Conservation (phyloP, 1,140 invertebrate species). For the Lordiphosa stackelbergi region DNA sequence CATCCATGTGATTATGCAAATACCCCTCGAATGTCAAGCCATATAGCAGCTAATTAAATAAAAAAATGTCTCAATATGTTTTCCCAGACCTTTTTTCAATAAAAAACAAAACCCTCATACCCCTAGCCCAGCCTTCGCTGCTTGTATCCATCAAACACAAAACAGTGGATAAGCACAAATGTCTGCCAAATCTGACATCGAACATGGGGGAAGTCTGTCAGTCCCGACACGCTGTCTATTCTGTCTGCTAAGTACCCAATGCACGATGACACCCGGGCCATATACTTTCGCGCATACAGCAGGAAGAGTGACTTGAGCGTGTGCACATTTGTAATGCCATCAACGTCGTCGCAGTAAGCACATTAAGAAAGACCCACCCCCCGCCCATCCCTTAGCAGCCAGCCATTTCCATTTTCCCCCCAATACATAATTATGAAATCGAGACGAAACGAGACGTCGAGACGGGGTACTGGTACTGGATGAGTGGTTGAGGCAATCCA, state of each 20-base stretch:
- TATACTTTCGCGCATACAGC: background rate
- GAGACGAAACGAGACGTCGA: conserved; percentile 11
- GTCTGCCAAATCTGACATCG: conserved; percentile 39
- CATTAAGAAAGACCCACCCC: conserved; percentile 42
- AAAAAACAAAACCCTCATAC: too few relatives aligned
- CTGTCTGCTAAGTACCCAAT: conserved; percentile 36
- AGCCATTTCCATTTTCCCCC: background rate
- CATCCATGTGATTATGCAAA: too few relatives aligned
- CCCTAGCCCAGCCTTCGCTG: background rate
- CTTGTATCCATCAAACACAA: background rate
- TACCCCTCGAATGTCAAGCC: background rate
- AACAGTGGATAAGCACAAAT: conserved; percentile 18
- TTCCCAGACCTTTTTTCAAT: conserved; percentile 3
- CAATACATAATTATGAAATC: conserved; percentile 52
- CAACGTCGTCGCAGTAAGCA: conserved; percentile 52
- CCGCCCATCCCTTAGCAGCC: conserved; percentile 15
- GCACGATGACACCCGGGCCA: background rate
- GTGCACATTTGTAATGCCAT: conserved; percentile 60
- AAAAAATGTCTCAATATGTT: background rate
- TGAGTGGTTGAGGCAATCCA: background rate
- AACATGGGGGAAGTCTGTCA: conserved; percentile 20
- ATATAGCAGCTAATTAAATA: conserved; percentile 5
- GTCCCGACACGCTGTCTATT: conserved; percentile 1
- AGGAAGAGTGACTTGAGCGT: conserved; percentile 26
- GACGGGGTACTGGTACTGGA: background rate